phyloP scores from a whole-genome alignment of 2,113 vertebrate species.

The Zosterops hypoxanthus region DNA sequence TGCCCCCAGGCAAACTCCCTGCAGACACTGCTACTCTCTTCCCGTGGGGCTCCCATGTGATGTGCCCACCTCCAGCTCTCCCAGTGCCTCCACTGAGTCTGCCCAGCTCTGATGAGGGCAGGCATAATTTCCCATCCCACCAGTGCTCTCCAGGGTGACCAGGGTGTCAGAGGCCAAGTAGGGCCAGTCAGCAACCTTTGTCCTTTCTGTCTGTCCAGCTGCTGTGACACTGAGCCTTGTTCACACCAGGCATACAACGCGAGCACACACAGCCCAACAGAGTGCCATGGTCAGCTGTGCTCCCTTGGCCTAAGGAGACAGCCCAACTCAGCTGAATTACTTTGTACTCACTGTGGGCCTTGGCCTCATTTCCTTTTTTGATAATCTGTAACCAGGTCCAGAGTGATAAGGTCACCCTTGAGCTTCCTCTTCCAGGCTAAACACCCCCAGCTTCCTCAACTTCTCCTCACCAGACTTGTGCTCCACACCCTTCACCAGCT shows the following conservation, averaged over 20 bases:
- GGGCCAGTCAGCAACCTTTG: background rate
- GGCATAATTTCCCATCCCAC: accelerated
- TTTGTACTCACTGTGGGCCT: background rate
- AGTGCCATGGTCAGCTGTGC: accelerated
- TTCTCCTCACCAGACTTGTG: background rate
- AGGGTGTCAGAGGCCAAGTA: background rate
- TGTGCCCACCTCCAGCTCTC: accelerated
- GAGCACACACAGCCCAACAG: background rate
- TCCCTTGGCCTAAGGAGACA: background rate
- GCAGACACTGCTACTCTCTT: background rate
- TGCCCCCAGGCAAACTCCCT: background rate
- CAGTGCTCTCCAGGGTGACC: background rate
- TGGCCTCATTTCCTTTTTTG: background rate
- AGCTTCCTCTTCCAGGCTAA: background rate
- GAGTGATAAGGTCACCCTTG: background rate
- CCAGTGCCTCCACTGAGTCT: too few species aligned
- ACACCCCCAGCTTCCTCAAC: background rate
- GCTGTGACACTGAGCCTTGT: background rate
- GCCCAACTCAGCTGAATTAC: background rate
- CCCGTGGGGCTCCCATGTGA: background rate
- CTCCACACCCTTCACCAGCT: background rate
- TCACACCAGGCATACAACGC: background rate
- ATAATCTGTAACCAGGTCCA: background rate
- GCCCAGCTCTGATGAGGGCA: background rate
- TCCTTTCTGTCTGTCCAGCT: background rate